Percentiles rank a stretch among this genome's conserved stretches.
phyloP scores from a whole-genome alignment of 2,797 vertebrate genomes.

The Siniperca scherzeri region DNA sequence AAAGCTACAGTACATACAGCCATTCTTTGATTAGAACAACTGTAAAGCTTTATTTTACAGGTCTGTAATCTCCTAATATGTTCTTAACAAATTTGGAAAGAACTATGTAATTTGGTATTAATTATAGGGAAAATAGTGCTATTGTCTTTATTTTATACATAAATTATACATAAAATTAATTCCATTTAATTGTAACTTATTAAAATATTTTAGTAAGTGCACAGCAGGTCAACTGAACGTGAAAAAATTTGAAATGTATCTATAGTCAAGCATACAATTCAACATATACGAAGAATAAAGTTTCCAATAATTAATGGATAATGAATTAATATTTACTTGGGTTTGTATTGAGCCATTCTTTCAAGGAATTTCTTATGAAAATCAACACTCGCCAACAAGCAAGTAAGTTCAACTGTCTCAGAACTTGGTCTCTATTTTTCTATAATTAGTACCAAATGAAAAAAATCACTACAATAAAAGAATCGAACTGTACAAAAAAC shows the following conservation, averaged over 20 bases:
- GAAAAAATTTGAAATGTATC: too few relatives aligned
- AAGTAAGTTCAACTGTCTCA: background rate
- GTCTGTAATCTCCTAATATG: background rate
- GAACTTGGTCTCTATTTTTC: background rate
- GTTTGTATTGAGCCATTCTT: too few relatives aligned
- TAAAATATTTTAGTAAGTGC: too few relatives aligned
- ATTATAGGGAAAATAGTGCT: background rate
- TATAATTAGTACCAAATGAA: too few relatives aligned
- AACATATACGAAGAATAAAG: background rate
- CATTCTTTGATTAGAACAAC: background rate
- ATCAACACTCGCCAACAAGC: background rate
- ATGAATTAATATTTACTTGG: background rate
- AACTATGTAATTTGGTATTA: background rate
- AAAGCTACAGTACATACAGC: background rate
- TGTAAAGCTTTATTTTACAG: background rate
- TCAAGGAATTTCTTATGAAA: background rate
- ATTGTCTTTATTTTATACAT: background rate
- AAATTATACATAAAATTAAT: background rate
- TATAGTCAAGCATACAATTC: background rate
- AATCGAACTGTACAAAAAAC: too few relatives aligned
- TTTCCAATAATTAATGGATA: background rate
- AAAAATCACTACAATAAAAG: too few relatives aligned
- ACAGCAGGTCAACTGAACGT: too few relatives aligned
- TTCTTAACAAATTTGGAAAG: background rate
- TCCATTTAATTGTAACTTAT: background rate